phyloP scores from a whole-genome alignment of 2,797 vertebrate species.

The Prionace glauca region DNA sequence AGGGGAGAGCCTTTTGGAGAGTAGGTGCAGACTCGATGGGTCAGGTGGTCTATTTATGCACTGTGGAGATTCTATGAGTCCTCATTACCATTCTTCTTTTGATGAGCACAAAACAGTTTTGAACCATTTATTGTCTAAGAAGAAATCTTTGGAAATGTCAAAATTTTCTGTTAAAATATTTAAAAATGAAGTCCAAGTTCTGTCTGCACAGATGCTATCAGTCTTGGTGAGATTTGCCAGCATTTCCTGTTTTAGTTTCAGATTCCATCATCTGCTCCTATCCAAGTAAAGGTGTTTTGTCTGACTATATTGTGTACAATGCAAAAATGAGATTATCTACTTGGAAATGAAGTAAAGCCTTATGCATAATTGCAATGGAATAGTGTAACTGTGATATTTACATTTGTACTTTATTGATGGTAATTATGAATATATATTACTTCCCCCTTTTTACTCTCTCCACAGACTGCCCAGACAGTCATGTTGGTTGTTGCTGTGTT shows the following conservation, averaged over 20 bases:
- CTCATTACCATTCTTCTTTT: too few relatives aligned
- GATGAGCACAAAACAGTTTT: background rate
- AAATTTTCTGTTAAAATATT: background rate
- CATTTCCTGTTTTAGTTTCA: too few relatives aligned
- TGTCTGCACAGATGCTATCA: too few relatives aligned
- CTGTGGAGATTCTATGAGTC: too few relatives aligned
- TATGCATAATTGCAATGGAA: background rate
- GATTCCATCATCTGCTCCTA: too few relatives aligned
- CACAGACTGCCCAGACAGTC: slow-evolving; percentile 69
- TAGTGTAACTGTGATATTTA: background rate
- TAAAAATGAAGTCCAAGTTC: background rate
- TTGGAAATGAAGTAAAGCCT: too few relatives aligned
- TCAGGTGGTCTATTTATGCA: too few relatives aligned
- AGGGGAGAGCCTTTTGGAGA: too few relatives aligned
- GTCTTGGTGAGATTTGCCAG: too few relatives aligned
- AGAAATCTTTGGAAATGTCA: background rate
- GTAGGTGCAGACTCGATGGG: too few relatives aligned
- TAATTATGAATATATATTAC: background rate
- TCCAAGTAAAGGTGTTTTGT: background rate
- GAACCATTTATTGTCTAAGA: background rate
- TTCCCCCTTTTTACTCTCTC: background rate
- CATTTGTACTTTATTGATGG: background rate
- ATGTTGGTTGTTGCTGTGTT: slow-evolving; percentile 66
- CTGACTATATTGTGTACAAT: background rate
- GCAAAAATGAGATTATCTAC: background rate